Percentiles rank a stretch among this genome's conserved stretches.
Evolutionary conservation across 2,888 invertebrate genomes (phyloP).

Genomic region (Brachycybe producta): DNA sequence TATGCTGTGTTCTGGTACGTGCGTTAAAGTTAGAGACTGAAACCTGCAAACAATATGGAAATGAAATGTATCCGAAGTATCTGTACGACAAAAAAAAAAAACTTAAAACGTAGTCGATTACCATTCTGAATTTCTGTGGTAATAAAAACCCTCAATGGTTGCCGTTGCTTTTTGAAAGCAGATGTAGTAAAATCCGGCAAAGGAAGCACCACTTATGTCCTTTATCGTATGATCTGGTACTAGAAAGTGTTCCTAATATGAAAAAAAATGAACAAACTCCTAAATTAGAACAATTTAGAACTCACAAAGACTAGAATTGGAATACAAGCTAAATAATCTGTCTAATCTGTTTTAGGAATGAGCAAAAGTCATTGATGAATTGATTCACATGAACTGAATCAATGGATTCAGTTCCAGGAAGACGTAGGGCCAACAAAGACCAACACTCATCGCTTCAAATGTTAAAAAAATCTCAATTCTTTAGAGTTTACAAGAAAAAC

Average conservation of each 20-base stretch:
- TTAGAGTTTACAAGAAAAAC: too few species aligned
- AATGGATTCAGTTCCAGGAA: too few species aligned
- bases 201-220: conserved; percentile 81
- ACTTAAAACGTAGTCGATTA: conserved; percentile 33
- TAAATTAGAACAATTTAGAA: background rate
- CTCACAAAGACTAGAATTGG: background rate
- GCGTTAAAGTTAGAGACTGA: conserved; percentile 80
- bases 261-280: too few species aligned
- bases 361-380: too few species aligned
- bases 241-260: conserved; percentile 68
- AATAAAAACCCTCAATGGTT: conserved; percentile 92
- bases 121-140: conserved; percentile 93
- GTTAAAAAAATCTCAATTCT: too few species aligned
- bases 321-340: too few species aligned
- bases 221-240: conserved; percentile 93
- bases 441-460: too few species aligned
- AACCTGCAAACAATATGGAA: conserved; percentile 52
- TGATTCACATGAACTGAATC: too few species aligned
- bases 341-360: too few species aligned
- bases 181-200: conserved; percentile 96
- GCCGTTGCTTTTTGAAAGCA: conserved; percentile 92
- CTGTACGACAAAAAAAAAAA: background rate
- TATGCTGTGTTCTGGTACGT: conserved; percentile 89
- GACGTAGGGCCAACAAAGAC: too few species aligned
- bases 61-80: background rate